Evolutionary conservation across 2,888 invertebrate species (phyloP).

Genomic region (Pimpla rufipes): DNA sequence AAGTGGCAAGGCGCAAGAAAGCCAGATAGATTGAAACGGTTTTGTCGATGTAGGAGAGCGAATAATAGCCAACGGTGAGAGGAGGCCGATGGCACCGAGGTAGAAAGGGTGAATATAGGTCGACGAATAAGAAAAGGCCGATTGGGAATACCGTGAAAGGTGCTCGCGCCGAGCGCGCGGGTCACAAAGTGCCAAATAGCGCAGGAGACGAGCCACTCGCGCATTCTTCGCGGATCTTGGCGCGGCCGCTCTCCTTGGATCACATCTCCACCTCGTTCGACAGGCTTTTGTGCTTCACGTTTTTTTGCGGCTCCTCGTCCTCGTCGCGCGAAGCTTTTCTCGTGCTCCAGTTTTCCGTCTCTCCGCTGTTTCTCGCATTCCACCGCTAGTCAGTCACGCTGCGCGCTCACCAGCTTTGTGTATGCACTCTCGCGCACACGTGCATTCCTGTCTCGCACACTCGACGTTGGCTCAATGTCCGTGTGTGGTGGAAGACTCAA

Average conservation of each 20-base stretch:
- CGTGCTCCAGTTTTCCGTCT: not conserved
- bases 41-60: conserved; percentile 51
- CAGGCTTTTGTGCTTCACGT: conserved; percentile 42
- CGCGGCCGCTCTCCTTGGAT: conserved; percentile 15
- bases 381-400: not conserved
- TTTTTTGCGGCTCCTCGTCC: conserved; percentile 30
- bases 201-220: conserved; percentile 35
- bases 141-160: conserved; percentile 48
- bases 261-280: conserved; percentile 25
- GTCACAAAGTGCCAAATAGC: conserved; percentile 48
- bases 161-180: not conserved
- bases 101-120: conserved; percentile 43
- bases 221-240: conserved; percentile 37
- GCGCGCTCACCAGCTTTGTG: conserved; percentile 1
- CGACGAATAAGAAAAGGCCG: conserved; percentile 48
- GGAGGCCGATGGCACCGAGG: conserved; percentile 28
- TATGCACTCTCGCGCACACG: not conserved
- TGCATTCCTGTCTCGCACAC: not conserved
- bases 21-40: conserved; percentile 54
- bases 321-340: not conserved
- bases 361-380: conserved; percentile 27
- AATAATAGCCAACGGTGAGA: conserved; percentile 45
- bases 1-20: conserved; percentile 31
- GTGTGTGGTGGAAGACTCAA: not conserved
- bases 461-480: not conserved